Percentiles rank a stretch among this genome's conserved stretches.
phyloP scores from a whole-genome alignment of 2,888 invertebrate species.

The Alentia gelatinosa region DNA sequence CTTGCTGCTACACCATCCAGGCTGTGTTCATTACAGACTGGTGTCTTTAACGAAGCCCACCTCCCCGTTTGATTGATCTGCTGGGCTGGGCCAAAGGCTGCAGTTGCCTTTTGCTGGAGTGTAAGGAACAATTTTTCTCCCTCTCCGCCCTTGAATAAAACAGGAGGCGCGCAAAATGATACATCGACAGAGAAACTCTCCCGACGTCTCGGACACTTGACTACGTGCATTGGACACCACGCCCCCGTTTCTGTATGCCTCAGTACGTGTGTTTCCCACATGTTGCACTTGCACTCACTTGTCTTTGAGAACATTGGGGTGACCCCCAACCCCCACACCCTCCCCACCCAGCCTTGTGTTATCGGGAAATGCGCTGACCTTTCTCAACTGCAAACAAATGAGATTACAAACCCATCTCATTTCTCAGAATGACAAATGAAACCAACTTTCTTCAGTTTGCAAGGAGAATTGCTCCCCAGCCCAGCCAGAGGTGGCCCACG shows the following conservation, averaged over 20 bases:
- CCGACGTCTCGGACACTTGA: too few species aligned
- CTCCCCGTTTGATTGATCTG: neutral
- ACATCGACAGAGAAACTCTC: too few species aligned
- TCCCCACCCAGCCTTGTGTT: neutral
- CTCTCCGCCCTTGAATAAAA: neutral
- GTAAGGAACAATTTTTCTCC: neutral
- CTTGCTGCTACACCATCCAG: neutral
- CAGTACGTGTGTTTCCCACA: too few species aligned
- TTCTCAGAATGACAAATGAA: neutral
- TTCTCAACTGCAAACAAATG: neutral
- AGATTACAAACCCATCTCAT: neutral
- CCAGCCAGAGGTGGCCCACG: constrained; percentile 3
- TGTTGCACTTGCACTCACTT: too few species aligned
- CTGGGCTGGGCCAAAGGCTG: neutral
- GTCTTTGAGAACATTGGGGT: too few species aligned
- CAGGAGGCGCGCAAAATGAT: neutral
- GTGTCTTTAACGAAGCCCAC: constrained; percentile 1
- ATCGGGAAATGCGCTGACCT: too few species aligned
- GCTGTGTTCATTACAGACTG: neutral
- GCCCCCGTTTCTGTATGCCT: too few species aligned
- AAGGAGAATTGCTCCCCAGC: neutral
- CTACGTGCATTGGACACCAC: too few species aligned
- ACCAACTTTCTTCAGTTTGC: neutral
- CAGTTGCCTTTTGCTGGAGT: neutral
- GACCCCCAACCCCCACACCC: neutral